Percentiles rank a stretch among this genome's conserved stretches.
These are phyloP conservation scores for Eonycteris spelaea DNA, from an alignment of 2,113 vertebrate species.

Conservation along the genomic window DNA sequence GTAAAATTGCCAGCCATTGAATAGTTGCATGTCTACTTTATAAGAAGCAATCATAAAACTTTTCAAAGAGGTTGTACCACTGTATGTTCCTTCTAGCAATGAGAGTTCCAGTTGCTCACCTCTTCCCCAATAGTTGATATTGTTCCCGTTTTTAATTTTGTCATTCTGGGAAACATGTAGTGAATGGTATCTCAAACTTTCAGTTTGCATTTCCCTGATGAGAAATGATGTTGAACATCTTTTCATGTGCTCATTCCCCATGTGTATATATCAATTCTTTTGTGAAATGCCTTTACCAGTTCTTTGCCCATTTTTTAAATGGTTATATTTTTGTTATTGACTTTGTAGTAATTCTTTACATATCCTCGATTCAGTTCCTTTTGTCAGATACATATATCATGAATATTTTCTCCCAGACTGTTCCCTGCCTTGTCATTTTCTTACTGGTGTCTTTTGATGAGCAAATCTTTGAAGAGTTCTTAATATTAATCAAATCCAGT, in stretches of 20 bases:
- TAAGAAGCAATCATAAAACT: not conserved
- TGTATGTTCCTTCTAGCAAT: not conserved
- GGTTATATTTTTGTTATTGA: not conserved
- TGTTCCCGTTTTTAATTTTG: too few species aligned
- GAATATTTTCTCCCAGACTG: too few species aligned
- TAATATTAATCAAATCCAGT: too few species aligned
- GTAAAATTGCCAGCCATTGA: not conserved
- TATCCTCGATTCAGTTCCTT: too few species aligned
- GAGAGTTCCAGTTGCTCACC: not conserved
- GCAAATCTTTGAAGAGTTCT: too few species aligned
- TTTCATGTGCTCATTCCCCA: not conserved
- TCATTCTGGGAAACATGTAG: not conserved
- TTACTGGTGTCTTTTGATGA: too few species aligned
- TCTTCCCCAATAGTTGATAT: not conserved
- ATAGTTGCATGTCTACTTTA: not conserved
- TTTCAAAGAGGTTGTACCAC: not conserved
- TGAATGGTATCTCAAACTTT: not conserved
- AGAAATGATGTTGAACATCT: not conserved
- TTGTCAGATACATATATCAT: too few species aligned
- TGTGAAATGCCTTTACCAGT: too few species aligned
- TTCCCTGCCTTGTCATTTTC: too few species aligned
- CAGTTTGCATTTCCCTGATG: not conserved
- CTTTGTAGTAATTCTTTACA: not conserved
- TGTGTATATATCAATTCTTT: not conserved
- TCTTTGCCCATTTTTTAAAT: not conserved